These are phyloP conservation scores for Epinephelus coioides DNA, from an alignment of 2,797 vertebrate species.

Conservation along the genomic window DNA sequence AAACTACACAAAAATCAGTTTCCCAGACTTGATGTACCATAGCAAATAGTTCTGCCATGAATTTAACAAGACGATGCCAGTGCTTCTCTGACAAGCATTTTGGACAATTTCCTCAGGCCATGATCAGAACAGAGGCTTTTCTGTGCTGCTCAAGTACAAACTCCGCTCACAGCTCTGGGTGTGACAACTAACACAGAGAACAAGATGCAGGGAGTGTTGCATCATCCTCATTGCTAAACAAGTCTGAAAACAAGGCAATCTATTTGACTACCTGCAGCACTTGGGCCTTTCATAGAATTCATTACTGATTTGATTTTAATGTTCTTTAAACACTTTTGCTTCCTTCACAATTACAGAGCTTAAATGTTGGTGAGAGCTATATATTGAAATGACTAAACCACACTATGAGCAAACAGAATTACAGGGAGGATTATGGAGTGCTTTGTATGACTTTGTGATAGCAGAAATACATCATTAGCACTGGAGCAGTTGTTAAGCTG, in stretches of 20 bases:
- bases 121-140: slow-evolving; percentile 23
- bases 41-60: slow-evolving; percentile 28
- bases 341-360: slow-evolving; percentile 1
- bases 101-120: slow-evolving; percentile 14
- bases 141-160: slow-evolving; percentile 13
- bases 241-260: not conserved
- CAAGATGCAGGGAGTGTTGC: not conserved
- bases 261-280: not conserved
- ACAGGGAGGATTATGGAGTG: not conserved
- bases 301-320: not conserved
- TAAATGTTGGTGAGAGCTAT: not conserved
- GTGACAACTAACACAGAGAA: slow-evolving; percentile 11
- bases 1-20: slow-evolving; percentile 2
- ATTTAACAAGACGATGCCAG: slow-evolving; percentile 11
- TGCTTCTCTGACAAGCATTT: slow-evolving; percentile 24
- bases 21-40: slow-evolving; percentile 9
- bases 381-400: not conserved
- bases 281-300: not conserved
- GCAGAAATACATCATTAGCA: slow-evolving; percentile 2
- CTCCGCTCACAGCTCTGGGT: slow-evolving; percentile 5
- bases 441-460: not conserved
- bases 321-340: not conserved
- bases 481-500: not conserved
- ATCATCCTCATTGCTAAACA: not conserved
- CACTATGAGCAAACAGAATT: not conserved